A percentile compares a stretch with the other conserved stretches of the same genome.
Conservation (phyloP, 2,113 vertebrate species). For the Oryzias javanicus region DNA sequence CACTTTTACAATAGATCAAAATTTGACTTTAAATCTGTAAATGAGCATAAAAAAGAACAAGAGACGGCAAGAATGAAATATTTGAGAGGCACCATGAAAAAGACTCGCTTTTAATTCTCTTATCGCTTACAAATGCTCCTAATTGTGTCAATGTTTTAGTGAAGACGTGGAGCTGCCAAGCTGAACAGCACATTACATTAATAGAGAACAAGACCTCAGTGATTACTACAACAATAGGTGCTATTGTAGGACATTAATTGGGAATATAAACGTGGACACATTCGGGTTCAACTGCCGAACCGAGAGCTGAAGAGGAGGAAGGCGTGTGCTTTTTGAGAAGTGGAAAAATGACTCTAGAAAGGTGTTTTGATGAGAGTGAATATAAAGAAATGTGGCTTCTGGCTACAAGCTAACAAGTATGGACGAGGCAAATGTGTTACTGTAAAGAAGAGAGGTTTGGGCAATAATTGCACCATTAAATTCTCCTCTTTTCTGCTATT, state of each 20-base stretch:
- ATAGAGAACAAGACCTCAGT: constrained; percentile 57
- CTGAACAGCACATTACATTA: constrained; percentile 57
- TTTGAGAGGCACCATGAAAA: constrained; percentile 25
- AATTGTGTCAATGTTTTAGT: constrained; percentile 62
- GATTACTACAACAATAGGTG: constrained; percentile 63
- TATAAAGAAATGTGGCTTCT: background rate
- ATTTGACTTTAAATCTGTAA: constrained; percentile 15
- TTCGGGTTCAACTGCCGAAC: constrained; percentile 24
- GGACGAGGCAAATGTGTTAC: constrained; percentile 5
- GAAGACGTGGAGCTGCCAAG: constrained; percentile 47
- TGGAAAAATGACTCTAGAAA: constrained; percentile 4
- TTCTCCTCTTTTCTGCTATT: constrained; percentile 42
- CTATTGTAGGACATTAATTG: constrained; percentile 58
- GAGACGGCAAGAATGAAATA: background rate
- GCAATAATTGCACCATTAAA: constrained; percentile 31
- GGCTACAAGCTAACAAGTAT: background rate
- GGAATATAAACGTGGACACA: constrained; percentile 40
- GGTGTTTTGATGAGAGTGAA: constrained; percentile 2
- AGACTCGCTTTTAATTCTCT: constrained; percentile 61
- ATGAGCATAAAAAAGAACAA: constrained; percentile 2
- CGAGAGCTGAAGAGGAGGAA: constrained; percentile 12
- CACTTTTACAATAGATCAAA: too few relatives aligned
- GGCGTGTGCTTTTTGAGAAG: background rate
- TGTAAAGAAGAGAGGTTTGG: constrained; percentile 26
- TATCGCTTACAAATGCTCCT: constrained; percentile 64